These are phyloP conservation scores for Spodoptera exigua DNA, from an alignment of 2,888 invertebrate species.

Conservation along the genomic window DNA sequence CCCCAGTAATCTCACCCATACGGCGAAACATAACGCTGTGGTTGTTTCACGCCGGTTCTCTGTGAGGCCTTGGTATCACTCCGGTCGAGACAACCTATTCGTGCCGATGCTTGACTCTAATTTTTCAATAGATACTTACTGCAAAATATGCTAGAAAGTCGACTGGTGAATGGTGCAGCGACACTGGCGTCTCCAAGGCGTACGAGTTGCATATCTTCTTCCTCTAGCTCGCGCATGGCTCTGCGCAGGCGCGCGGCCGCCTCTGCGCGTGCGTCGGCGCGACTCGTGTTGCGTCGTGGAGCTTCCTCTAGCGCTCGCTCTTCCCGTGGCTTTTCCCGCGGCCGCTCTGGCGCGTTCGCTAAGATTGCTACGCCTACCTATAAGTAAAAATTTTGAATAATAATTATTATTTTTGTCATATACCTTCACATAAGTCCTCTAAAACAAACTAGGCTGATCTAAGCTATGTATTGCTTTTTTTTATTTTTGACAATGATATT, in stretches of 20 bases:
- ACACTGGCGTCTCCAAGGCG: conserved; percentile 99
- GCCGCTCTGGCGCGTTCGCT: conserved; percentile 93
- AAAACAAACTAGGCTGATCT: no score
- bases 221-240: conserved; percentile 95
- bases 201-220: conserved; percentile 96
- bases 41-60: no score
- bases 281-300: conserved; percentile 71
- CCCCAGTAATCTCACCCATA: no score
- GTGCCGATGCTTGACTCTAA: no score
- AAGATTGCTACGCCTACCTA: conserved; percentile 96
- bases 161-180: conserved; percentile 99
- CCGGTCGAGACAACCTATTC: no score
- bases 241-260: conserved; percentile 89
- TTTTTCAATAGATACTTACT: conserved; percentile 91
- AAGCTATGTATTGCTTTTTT: no score
- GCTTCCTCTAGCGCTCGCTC: conserved; percentile 91
- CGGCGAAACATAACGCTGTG: no score
- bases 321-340: conserved; percentile 80
- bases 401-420: background rate
- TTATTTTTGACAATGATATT: no score
- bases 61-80: no score
- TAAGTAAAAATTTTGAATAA: background rate
- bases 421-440: no score
- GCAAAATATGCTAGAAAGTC: conserved; percentile 97
- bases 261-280: conserved; percentile 77